Conservation (phyloP, 2,888 invertebrate genomes). For the Matsumyia berberina region DNA sequence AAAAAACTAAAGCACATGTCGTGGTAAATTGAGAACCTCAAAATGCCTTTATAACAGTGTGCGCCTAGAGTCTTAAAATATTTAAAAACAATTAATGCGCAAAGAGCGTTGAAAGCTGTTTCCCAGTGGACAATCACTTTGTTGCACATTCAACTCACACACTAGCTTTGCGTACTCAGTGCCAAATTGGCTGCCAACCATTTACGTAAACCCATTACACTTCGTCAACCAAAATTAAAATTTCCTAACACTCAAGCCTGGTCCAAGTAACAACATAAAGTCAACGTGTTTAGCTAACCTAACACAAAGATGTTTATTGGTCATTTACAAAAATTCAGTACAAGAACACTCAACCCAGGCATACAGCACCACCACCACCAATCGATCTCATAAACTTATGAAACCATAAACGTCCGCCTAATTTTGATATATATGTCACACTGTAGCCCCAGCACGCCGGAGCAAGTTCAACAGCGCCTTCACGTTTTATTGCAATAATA, state of each 20-base stretch:
- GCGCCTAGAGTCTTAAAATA: too few relatives aligned
- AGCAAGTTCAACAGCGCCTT: slow-evolving; percentile 11
- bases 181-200: too few relatives aligned
- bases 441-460: background rate
- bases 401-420: slow-evolving; percentile 68
- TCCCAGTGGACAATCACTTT: background rate
- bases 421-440: slow-evolving; percentile 56
- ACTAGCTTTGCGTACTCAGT: too few relatives aligned
- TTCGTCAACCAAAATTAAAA: too few relatives aligned
- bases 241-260: background rate
- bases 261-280: background rate
- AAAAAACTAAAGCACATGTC: too few relatives aligned
- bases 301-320: background rate
- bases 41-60: too few relatives aligned
- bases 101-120: too few relatives aligned
- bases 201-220: too few relatives aligned
- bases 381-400: slow-evolving; percentile 26
- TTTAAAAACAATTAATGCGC: too few relatives aligned
- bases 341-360: slow-evolving; percentile 5
- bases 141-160: background rate
- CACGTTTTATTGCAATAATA: slow-evolving; percentile 37
- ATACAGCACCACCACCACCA: background rate
- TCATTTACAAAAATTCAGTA: background rate
- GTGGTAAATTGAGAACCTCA: too few relatives aligned
- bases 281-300: background rate